Evolutionary conservation across 2,113 vertebrate species (phyloP).

Genomic region (Heterochromis multidens): DNA sequence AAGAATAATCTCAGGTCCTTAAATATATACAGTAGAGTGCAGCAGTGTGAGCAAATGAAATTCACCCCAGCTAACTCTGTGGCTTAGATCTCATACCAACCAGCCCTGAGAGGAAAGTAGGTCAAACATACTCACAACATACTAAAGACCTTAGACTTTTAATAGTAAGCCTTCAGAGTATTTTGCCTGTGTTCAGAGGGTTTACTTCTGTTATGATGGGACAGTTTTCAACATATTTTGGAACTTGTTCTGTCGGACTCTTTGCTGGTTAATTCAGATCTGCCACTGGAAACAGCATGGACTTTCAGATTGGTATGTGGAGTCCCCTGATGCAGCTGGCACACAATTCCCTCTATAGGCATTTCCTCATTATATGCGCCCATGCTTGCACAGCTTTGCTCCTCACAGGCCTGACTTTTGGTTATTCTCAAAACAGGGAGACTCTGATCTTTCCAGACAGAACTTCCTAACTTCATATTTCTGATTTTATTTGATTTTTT

Average conservation of each 20-base stretch:
- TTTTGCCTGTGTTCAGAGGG: background rate
- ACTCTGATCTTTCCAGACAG: background rate
- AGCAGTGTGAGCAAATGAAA: slow-evolving; percentile 1
- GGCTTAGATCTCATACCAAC: slow-evolving; percentile 23
- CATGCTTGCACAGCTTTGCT: slow-evolving; percentile 31
- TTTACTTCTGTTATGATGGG: slow-evolving; percentile 2
- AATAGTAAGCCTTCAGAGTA: background rate
- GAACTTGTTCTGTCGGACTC: background rate
- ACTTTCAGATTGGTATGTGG: background rate
- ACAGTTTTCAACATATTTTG: background rate
- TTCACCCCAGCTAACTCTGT: slow-evolving; percentile 37
- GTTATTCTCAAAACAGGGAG: background rate
- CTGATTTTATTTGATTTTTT: background rate
- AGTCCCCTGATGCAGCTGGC: slow-evolving; percentile 46
- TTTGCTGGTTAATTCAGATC: slow-evolving; percentile 11
- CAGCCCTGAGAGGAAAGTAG: slow-evolving; percentile 49
- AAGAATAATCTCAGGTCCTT: slow-evolving; percentile 48
- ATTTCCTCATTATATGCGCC: slow-evolving; percentile 63
- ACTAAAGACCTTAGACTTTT: slow-evolving; percentile 38
- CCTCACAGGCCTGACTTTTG: background rate
- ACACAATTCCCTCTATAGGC: slow-evolving; percentile 39
- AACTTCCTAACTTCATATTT: slow-evolving; percentile 10
- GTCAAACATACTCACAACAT: slow-evolving; percentile 57
- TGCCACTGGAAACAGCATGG: background rate
- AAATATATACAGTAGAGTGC: slow-evolving; percentile 44